These are phyloP conservation scores for Blennius ocellaris DNA, from an alignment of 2,113 vertebrate species.

Conservation along the genomic window DNA sequence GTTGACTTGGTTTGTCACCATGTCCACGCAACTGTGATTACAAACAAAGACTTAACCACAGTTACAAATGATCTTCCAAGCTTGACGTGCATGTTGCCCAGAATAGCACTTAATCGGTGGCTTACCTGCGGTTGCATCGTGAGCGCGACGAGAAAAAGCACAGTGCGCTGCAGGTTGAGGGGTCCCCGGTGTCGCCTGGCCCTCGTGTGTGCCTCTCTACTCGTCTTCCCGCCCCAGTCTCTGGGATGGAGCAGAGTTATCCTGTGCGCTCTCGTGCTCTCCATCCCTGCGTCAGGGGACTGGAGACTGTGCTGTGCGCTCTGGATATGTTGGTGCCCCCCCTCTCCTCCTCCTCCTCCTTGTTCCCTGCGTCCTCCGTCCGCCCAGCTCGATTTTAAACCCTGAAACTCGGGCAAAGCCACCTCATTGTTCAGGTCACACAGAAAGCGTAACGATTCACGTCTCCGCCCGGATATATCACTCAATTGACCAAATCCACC, in stretches of 20 bases:
- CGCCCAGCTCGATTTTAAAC: conserved; percentile 57
- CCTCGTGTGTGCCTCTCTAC: conserved; percentile 39
- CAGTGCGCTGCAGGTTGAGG: conserved; percentile 71
- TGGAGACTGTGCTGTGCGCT: conserved; percentile 49
- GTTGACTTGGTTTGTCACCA: conserved; percentile 21
- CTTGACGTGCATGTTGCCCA: conserved; percentile 59
- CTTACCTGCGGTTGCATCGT: conserved; percentile 82
- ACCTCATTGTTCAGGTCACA: conserved; percentile 58
- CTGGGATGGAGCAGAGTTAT: conserved; percentile 5
- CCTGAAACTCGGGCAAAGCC: conserved; percentile 58
- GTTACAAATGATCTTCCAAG: conserved; percentile 46
- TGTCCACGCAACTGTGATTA: conserved; percentile 34
- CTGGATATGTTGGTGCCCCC: conserved; percentile 15
- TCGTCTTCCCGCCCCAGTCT: conserved; percentile 35
- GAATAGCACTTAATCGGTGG: conserved; percentile 81
- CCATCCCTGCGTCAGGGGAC: conserved; percentile 64
- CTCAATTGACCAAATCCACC: conserved; percentile 4
- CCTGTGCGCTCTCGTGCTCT: conserved; percentile 57
- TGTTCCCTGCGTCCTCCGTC: conserved; percentile 37
- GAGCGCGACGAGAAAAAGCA: conserved; percentile 78
- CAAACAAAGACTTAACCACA: conserved; percentile 19
- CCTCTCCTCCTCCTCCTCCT: conserved; percentile 20
- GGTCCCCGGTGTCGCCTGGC: conserved; percentile 53
- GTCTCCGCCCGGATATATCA: conserved; percentile 34
- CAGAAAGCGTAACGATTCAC: conserved; percentile 43